Percentiles rank a stretch among this genome's conserved stretches.
These are phyloP conservation scores for Probaryconus sp. DNA, from an alignment of 1,140 invertebrate genomes.

Conservation along the genomic window DNA sequence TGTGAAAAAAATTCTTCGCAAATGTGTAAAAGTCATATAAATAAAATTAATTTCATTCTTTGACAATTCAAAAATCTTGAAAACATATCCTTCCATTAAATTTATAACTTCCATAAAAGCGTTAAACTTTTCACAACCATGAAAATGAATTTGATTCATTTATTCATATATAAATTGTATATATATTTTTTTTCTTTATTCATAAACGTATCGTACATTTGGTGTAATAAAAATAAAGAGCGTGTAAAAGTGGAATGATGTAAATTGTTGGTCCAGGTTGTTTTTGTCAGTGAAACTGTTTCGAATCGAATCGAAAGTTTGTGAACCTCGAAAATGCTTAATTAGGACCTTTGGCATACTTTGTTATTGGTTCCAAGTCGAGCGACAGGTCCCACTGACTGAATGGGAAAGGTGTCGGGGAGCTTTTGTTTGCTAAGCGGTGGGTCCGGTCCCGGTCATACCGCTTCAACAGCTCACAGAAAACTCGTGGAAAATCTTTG, in stretches of 20 bases:
- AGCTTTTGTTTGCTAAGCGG: constrained; percentile 9
- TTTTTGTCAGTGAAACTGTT: constrained; percentile 27
- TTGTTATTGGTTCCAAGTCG: neutral
- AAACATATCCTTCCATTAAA: too few relatives aligned
- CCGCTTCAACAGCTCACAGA: constrained; percentile 10
- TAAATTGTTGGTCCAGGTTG: constrained; percentile 1
- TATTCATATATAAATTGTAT: too few relatives aligned
- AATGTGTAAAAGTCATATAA: too few relatives aligned
- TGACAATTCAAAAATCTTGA: too few relatives aligned
- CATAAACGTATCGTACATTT: too few relatives aligned
- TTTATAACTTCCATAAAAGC: too few relatives aligned
- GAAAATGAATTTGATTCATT: too few relatives aligned
- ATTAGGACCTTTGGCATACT: constrained; percentile 36
- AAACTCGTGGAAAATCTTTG: constrained; percentile 10
- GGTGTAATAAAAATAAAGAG: neutral
- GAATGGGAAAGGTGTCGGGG: constrained; percentile 17
- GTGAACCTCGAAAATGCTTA: constrained; percentile 16
- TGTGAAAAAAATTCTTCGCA: too few relatives aligned
- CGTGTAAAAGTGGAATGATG: constrained; percentile 27
- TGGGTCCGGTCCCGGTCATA: neutral
- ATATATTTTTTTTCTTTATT: too few relatives aligned
- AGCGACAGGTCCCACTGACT: neutral
- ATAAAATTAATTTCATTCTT: too few relatives aligned
- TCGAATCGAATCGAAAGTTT: constrained; percentile 39
- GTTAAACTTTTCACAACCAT: too few relatives aligned